These are phyloP conservation scores for Drosophila malerkotliana DNA, from an alignment of 1,140 invertebrate genomes.

Conservation along the genomic window DNA sequence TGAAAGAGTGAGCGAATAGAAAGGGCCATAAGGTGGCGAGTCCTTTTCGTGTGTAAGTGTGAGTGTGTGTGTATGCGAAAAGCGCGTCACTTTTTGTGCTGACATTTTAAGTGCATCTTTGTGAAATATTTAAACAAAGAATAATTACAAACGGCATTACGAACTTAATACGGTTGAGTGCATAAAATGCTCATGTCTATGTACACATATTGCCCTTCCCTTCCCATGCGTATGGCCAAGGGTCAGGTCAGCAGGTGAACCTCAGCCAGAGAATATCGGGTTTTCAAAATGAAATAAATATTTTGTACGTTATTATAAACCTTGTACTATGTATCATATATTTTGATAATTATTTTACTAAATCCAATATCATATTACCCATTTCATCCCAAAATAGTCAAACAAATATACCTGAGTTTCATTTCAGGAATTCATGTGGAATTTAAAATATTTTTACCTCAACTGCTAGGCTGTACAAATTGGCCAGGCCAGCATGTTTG, in stretches of 20 bases:
- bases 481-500: conserved; percentile 43
- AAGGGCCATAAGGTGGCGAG: conserved; percentile 36
- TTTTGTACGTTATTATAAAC: no score
- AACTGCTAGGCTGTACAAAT: conserved; percentile 43
- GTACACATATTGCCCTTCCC: conserved; percentile 26
- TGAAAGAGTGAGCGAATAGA: conserved; percentile 51
- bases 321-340: neutral
- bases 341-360: neutral
- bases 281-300: neutral
- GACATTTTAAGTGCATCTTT: conserved; percentile 80
- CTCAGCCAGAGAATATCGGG: neutral
- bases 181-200: conserved; percentile 52
- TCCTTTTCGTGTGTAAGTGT: conserved; percentile 11
- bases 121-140: conserved; percentile 81
- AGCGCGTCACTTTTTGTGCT: conserved; percentile 67
- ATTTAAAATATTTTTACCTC: conserved; percentile 33
- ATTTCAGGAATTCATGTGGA: no score
- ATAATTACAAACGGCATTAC: conserved; percentile 75
- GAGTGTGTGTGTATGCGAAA: conserved; percentile 23
- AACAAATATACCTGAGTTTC: no score
- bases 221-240: neutral
- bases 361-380: neutral
- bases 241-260: conserved; percentile 27
- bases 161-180: conserved; percentile 69
- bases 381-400: no score